Evolutionary conservation across 2,888 invertebrate species (phyloP), one percentile per base, ranked within the genome.

Genomic region (Scaptomyza cyrtandrae): DNA sequence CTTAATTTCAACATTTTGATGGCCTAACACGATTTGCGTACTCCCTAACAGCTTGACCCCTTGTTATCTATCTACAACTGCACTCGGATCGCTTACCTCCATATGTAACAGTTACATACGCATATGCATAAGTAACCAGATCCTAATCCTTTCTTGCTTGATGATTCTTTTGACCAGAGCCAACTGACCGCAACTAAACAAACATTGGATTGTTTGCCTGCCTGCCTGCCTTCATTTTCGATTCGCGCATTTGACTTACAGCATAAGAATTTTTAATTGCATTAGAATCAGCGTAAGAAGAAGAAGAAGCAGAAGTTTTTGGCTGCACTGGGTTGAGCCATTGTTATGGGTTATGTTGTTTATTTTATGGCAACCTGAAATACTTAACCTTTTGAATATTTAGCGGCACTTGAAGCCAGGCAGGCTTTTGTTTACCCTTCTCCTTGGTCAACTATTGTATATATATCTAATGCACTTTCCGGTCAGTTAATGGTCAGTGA

Each of bases 161-260:
- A 46, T 41, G 19, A 62, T 75, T 68, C 72, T 62, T 72, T 65
- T 55, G 63, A 68, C 45, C 59, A 66, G 57, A 74, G 74, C 63
- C 86, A 85, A 80, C 87, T 84, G 82, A 86, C 86, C 86, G 83
- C 86, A 67, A 85, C 85, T 86, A 86, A 86, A 74, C 87, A 86
- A 86, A 86, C 85, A 86, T 61, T 86, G 52, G 24, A 37, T n/a
- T 63, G 58, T 68, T 48, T 68, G 31, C 31, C 33, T 31, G n/a
- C n/a, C n/a, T n/a, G n/a, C 1, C 19, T 19, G 33, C 33, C 37
- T 37, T 37, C 6, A 78, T 49, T 67, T 75, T 68, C 71, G 77
- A 81, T 83, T 75, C 77, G 72, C 79, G 77, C 86, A 75, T 69
- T 83, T 85, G 85, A 85, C 85, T 85, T 85, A 73, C 62, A 39